Conservation (phyloP, 1,140 invertebrate species). For the Ruditapes philippinarum region DNA sequence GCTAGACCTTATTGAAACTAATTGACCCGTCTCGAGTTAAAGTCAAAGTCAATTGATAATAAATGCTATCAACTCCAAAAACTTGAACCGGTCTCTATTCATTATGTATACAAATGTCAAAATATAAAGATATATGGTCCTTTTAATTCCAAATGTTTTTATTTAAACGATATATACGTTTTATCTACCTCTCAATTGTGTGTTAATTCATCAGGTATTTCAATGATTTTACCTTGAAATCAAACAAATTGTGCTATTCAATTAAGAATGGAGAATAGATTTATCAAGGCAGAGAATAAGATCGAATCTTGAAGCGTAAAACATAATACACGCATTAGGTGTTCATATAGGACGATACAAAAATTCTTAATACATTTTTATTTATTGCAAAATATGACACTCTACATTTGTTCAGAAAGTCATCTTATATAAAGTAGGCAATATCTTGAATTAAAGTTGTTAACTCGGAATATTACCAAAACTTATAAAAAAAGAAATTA, state of each 20-base stretch:
- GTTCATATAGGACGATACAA: no score
- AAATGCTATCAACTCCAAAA: background rate
- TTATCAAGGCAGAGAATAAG: no score
- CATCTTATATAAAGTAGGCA: no score
- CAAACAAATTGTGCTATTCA: constrained; percentile 21
- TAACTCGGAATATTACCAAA: no score
- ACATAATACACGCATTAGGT: no score
- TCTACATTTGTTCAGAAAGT: no score
- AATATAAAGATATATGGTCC: constrained; percentile 11
- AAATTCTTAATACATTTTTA: no score
- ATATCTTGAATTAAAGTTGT: no score
- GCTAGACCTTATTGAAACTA: background rate
- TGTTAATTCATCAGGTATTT: background rate
- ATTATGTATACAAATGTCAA: constrained; percentile 8
- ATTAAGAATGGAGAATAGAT: background rate
- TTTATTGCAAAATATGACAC: no score
- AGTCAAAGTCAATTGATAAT: constrained; percentile 40
- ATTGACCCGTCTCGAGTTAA: background rate
- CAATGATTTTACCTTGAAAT: background rate
- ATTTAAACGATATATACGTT: constrained; percentile 30
- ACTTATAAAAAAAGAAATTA: no score
- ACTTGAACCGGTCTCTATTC: constrained; percentile 19
- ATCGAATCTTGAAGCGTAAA: no score
- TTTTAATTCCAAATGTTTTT: constrained; percentile 12
- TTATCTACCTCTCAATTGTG: constrained; percentile 10